A percentile compares a stretch with the other conserved stretches of the same genome.
Evolutionary conservation across 2,888 invertebrate genomes (phyloP).

Genomic region (Calliscelio sp.): DNA sequence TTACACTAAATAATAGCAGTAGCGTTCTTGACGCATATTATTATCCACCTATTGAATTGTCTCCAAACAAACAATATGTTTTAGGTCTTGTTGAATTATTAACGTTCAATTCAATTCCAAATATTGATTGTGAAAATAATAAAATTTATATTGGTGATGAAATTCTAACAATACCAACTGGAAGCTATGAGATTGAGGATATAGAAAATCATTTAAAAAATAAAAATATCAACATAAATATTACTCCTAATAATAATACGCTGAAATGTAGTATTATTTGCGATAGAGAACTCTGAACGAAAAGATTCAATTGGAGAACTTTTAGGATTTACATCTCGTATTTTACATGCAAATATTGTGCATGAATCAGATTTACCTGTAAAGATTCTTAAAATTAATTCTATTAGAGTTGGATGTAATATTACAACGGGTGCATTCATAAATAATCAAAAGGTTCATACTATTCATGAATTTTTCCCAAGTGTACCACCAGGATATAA

Average conservation of each 20-base stretch:
- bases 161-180: constrained; percentile 75
- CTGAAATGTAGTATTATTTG: constrained; percentile 53
- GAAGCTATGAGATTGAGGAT: constrained; percentile 80
- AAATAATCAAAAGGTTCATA: not conserved
- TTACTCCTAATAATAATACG: constrained; percentile 67
- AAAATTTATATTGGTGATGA: constrained; percentile 76
- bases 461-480: constrained; percentile 4
- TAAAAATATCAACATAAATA: constrained; percentile 26
- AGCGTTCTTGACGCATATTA: constrained; percentile 20
- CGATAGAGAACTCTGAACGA: constrained; percentile 48
- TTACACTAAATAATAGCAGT: not conserved
- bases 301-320: constrained; percentile 40
- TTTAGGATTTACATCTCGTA: constrained; percentile 30
- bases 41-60: not conserved
- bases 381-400: constrained; percentile 35
- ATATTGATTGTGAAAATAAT: constrained; percentile 81
- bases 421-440: constrained; percentile 26
- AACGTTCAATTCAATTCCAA: constrained; percentile 80
- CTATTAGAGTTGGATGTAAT: constrained; percentile 38
- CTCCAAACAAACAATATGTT: constrained; percentile 75
- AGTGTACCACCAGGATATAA: constrained; percentile 53
- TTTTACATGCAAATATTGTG: constrained; percentile 32
- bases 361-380: constrained; percentile 36
- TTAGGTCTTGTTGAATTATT: constrained; percentile 80
- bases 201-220: constrained; percentile 74